Evolutionary conservation across 2,797 vertebrate genomes (phyloP).

Genomic region (Falco concolor): DNA sequence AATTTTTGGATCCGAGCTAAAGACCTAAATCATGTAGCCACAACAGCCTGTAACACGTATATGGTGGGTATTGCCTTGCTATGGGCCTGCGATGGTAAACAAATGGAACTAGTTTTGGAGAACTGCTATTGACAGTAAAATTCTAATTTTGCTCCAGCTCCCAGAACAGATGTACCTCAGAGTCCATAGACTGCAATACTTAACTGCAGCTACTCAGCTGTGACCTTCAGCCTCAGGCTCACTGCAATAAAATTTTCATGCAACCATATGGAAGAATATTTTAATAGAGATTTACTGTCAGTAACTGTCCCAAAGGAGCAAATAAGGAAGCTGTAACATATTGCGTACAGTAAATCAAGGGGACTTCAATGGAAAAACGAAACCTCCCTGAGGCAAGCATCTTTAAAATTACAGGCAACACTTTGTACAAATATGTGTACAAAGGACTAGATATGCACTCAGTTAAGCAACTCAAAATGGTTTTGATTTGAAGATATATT

Average conservation of each 20-base stretch:
- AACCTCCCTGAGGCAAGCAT: slow-evolving; percentile 81
- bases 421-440: slow-evolving; percentile 88
- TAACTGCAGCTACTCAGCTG: slow-evolving; percentile 86
- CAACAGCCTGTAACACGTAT: not conserved
- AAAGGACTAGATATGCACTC: slow-evolving; percentile 80
- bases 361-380: slow-evolving; percentile 83
- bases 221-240: slow-evolving; percentile 88
- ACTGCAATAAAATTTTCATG: slow-evolving; percentile 95
- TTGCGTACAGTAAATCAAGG: slow-evolving; percentile 92
- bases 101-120: slow-evolving; percentile 78
- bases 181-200: slow-evolving; percentile 84
- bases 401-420: slow-evolving; percentile 86
- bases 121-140: slow-evolving; percentile 83
- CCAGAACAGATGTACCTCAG: slow-evolving; percentile 86
- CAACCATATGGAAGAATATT: slow-evolving; percentile 95
- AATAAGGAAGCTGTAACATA: slow-evolving; percentile 95
- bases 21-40: slow-evolving; percentile 55
- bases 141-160: slow-evolving; percentile 85
- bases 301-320: slow-evolving; percentile 88
- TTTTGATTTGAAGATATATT: slow-evolving; percentile 77
- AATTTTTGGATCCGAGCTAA: slow-evolving; percentile 64
- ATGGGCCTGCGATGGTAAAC: slow-evolving; percentile 66
- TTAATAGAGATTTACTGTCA: slow-evolving; percentile 96
- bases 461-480: slow-evolving; percentile 76
- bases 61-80: slow-evolving; percentile 30